Base-by-base conservation (phyloP, 2,888 invertebrate genomes). In the Bellardia bayeri region DNA sequence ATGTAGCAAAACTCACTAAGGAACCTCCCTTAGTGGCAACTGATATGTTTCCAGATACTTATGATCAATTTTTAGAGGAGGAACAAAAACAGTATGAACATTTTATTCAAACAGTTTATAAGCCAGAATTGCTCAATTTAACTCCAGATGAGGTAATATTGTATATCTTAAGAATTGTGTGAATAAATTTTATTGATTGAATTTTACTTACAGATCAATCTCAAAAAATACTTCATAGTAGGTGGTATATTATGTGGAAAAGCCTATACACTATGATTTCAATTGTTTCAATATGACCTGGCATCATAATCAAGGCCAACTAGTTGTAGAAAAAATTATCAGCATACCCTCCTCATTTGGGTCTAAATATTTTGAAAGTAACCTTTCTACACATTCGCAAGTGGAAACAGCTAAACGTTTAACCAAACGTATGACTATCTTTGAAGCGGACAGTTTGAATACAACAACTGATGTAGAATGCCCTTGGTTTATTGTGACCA, bases 211-310 rank as follows among this genome's bases (percentile, higher is more conserved):
- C 4, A 93, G 93, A 89, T 93, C 0, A 93, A 93, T 85, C 86
- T 93, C 2, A 90, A 91, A 8, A 86, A 92, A 54, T 89, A 89
- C 63, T 88, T 91, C 0, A 89, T 93, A 40, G 82, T 92, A 45
- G 93, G 93, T 3, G 93, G 93, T 0, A 66, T 93, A 91, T 69
- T 91, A 91, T 79, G 90, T 93, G 2, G 88, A 88, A 0, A 92
- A 92, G 8, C 91, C 91, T 2, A 16, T 49, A 0, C 90, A 90
- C 51, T 88, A 84, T 2, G 87, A 91, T n/a, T 91, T 90, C 23
- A 83, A 90, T 23, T 88, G 86, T 16, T 90, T 92, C 7, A 93
- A 91, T 54, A 89, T 93, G 58, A 89, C 91, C 0, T 90, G 92
- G 89, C 92, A 92, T 68, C 87, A 90, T 23, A 88, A 91, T 58